A percentile compares a stretch with the other conserved stretches of the same genome.
phyloP scores from a whole-genome alignment of 2,113 vertebrate species.

The Chionis minor region DNA sequence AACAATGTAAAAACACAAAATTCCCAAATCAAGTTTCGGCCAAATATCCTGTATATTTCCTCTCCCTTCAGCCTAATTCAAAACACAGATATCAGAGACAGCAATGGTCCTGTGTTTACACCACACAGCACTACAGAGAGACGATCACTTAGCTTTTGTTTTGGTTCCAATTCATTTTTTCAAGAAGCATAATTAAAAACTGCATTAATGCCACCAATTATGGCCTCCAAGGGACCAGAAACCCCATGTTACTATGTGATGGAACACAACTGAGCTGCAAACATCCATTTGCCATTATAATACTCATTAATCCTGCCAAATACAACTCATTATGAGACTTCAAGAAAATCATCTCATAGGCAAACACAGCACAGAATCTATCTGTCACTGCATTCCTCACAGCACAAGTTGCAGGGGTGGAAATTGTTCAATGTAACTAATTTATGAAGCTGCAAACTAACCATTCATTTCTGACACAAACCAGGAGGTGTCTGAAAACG shows the following conservation, averaged over 20 bases:
- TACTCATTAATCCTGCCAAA: slow-evolving; percentile 99
- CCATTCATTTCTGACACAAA: slow-evolving; percentile 64
- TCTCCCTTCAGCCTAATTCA: slow-evolving; percentile 55
- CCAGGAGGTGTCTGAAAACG: slow-evolving; percentile 45
- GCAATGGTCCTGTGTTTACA: slow-evolving; percentile 67
- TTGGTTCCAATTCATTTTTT: slow-evolving; percentile 89
- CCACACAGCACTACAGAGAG: slow-evolving; percentile 71
- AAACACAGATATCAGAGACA: slow-evolving; percentile 63
- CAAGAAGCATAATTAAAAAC: slow-evolving; percentile 98
- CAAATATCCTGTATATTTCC: slow-evolving; percentile 43
- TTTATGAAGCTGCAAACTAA: slow-evolving; percentile 71
- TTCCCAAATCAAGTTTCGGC: slow-evolving; percentile 44
- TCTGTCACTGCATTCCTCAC: slow-evolving; percentile 83
- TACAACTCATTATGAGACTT: slow-evolving; percentile 95
- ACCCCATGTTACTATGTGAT: slow-evolving; percentile 90
- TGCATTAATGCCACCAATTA: slow-evolving; percentile 93
- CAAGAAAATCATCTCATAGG: slow-evolving; percentile 97
- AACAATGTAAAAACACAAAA: slow-evolving; percentile 54
- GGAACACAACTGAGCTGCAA: slow-evolving; percentile 90
- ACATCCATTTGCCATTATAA: slow-evolving; percentile 96
- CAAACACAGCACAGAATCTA: slow-evolving; percentile 92
- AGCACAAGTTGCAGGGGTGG: slow-evolving; percentile 73
- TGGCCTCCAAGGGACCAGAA: slow-evolving; percentile 88
- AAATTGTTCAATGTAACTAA: slow-evolving; percentile 72
- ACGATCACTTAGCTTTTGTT: slow-evolving; percentile 87